These are phyloP conservation scores for Temnothorax curvispinosus DNA, from an alignment of 1,140 invertebrate species.

Conservation along the genomic window DNA sequence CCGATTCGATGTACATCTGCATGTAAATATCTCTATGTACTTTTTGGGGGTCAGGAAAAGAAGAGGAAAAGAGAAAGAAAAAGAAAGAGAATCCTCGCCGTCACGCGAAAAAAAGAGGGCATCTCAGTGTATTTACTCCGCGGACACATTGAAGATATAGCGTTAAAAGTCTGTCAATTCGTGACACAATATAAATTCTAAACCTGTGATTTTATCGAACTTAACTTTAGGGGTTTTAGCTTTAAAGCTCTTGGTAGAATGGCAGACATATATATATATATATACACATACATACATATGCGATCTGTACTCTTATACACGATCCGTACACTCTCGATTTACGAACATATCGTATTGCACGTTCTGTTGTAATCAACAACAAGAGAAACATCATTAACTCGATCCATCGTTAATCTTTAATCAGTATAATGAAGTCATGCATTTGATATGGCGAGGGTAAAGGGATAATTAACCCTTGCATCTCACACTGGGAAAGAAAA, in stretches of 20 bases:
- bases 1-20: constrained; percentile 54
- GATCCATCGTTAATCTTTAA: constrained; percentile 29
- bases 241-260: constrained; percentile 44
- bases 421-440: constrained; percentile 26
- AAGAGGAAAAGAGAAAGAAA: not conserved
- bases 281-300: not conserved
- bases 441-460: not conserved
- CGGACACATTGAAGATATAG: constrained; percentile 25
- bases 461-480: not conserved
- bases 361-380: constrained; percentile 31
- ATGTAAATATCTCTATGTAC: constrained; percentile 65
- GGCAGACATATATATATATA: not conserved
- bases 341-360: constrained; percentile 53
- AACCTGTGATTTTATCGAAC: constrained; percentile 59
- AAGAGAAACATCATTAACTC: not conserved
- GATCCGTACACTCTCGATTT: constrained; percentile 19
- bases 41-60: not conserved
- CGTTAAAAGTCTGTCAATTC: constrained; percentile 43
- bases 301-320: constrained; percentile 24
- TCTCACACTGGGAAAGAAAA: not conserved
- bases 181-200: constrained; percentile 50
- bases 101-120: not conserved
- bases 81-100: not conserved
- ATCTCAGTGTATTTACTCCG: constrained; percentile 21
- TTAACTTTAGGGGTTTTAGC: constrained; percentile 33